Evolutionary conservation across 2,888 invertebrate genomes (phyloP).

Genomic region (Hydrotaea diabolus): DNA sequence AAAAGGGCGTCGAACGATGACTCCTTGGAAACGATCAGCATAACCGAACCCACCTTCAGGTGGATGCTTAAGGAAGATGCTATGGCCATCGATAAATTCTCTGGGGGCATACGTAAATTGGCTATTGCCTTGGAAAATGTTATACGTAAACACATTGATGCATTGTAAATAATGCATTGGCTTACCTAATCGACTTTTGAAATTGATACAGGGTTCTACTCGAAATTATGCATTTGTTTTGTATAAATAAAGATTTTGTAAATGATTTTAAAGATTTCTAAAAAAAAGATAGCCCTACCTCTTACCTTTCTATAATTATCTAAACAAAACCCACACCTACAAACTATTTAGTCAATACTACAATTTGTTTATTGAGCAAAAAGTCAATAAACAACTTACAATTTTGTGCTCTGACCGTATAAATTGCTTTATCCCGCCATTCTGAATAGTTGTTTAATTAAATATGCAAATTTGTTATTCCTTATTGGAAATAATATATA

Average conservation of each 20-base stretch:
- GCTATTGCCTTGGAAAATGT: slow-evolving; percentile 92
- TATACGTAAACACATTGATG: slow-evolving; percentile 80
- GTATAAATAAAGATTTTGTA: slow-evolving; percentile 50
- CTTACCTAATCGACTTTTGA: neutral
- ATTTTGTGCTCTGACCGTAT: too few relatives aligned
- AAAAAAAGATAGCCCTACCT: too few relatives aligned
- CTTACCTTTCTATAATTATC: too few relatives aligned
- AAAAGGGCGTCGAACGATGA: slow-evolving; percentile 86
- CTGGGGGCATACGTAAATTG: slow-evolving; percentile 98
- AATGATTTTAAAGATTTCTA: slow-evolving; percentile 35
- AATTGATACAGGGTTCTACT: slow-evolving; percentile 46
- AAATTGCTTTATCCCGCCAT: too few relatives aligned
- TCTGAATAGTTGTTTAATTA: too few relatives aligned
- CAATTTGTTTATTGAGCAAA: too few relatives aligned
- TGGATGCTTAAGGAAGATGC: slow-evolving; percentile 98
- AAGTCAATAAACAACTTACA: too few relatives aligned
- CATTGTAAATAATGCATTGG: slow-evolving; percentile 6
- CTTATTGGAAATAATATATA: too few relatives aligned
- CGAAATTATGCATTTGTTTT: neutral
- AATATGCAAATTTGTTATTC: too few relatives aligned
- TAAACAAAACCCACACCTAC: too few relatives aligned
- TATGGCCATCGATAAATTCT: slow-evolving; percentile 98
- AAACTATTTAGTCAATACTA: too few relatives aligned
- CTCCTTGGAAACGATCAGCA: slow-evolving; percentile 87
- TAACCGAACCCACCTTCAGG: slow-evolving; percentile 94